Evolutionary conservation across 2,888 invertebrate species (phyloP), one percentile per base, ranked within the genome.

Genomic region (Amaurobius ferox): DNA sequence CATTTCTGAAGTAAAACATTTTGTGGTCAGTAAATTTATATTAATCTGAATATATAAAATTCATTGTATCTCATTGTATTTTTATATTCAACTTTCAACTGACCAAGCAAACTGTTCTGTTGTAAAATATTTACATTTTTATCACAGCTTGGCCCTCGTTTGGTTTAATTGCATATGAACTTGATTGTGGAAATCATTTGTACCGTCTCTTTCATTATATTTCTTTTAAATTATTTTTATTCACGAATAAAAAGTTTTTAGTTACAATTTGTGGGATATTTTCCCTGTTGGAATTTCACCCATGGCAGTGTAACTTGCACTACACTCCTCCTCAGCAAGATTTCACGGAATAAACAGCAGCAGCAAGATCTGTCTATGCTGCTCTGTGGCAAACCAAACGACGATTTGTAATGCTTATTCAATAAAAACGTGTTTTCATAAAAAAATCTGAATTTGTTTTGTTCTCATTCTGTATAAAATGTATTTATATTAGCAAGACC

Each of bases 211-310:
- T 55, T 44, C 55, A 67, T 13, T 61, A 30, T 9, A 61, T 30
- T 64, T 35, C 70, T 80, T 80, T 74, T 74, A 68, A 80, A 80
- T 73, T 80, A 73, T 73, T 80, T 79, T 80, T 80, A 80, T 80
- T 74, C 67, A 61, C 67, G 29, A 80, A 80, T 80, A 80, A 80
- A 80, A 73, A 72, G 73, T 80, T 80, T 80, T 80, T 80, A 80
- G 80, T 80, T 73, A 61, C 55, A 44, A 61, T 72, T 68, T 55
- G 48, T 23, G 66, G 30, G 55, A 40, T 29, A 16, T 35, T 67
- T 74, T 16, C 6, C 16, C 44, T 2, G 9, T 35, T 35, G 5
- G 5, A 5, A 35, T 7, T 11, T 35, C 35, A 5, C 5, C 11
- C 35, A 35, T 35, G 35, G 35, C 35, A 35, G 35, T 35, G 35